Base-by-base conservation (phyloP, 1,140 invertebrate species). In the Cephus cinctus region DNA sequence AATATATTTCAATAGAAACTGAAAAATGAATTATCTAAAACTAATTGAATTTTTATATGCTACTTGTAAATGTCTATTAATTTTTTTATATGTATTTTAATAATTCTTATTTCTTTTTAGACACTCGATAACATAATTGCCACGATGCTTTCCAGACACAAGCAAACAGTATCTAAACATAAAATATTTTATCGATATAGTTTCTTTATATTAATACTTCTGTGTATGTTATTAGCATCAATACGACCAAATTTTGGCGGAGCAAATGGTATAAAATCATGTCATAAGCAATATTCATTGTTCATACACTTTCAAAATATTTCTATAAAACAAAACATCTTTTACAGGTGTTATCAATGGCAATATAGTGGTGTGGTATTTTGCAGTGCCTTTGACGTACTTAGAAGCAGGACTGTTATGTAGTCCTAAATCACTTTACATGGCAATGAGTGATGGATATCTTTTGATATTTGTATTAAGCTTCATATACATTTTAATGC, bases 361-460 rank as follows among this genome's bases (percentile, higher is more conserved):
- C 11, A 70, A 73, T 40, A 48, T 68, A 34, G 54, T 71, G 6
- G 67, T 73, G 44, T 67, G 65, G 61, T 73, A 72, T 43, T 63
- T 76, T 36, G 69, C 70, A 34, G 61, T 75, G 22, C 72, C 72
- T 36, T 47, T 73, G 39, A 73, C 64, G 12, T 76, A 75, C 44
- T 51, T 75, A 19, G 72, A 75, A 53, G 71, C 72, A 35, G 72
- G 73, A 42, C 38, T 75, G 9, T 61, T 60, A 8, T 75, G 72
- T 39, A 55, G 36, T 47, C 56, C 56, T 6, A 62, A 61, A 36
- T 62, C 59, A n/a, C 50, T 76, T 1, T 64, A 69, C 14, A 43
- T 49, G 8, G 64, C 62, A 5, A 47, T 72, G n/a, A 49, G 34
- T 19, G 57, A 66, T 53, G 67, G 67, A 3, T 68, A 71, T 27